Conservation (phyloP, 1,140 invertebrate genomes). For the Lepidotrigona ventralis region DNA sequence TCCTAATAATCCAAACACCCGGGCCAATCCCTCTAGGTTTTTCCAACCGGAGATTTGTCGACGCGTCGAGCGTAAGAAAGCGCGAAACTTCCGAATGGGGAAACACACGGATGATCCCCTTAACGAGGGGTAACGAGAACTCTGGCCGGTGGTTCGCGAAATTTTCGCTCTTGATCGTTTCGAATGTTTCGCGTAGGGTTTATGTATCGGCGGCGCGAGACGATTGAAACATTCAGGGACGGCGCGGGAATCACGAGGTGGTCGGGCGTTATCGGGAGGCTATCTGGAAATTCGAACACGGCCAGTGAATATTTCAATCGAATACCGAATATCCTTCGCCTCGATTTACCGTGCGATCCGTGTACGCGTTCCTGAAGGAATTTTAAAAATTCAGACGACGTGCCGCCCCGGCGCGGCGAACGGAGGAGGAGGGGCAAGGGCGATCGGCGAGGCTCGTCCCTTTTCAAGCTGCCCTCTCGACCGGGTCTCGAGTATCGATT, state of each 20-base stretch:
- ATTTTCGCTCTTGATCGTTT: background rate
- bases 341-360: conserved; percentile 50
- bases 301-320: conserved; percentile 50
- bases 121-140: background rate
- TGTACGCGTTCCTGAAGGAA: conserved; percentile 49
- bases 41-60: background rate
- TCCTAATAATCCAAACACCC: conserved; percentile 16
- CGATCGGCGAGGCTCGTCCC: background rate
- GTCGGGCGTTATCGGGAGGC: conserved; percentile 5
- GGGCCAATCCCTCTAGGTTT: background rate
- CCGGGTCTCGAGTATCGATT: conserved; percentile 34
- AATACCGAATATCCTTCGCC: conserved; percentile 49
- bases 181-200: conserved; percentile 15
- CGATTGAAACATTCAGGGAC: conserved; percentile 42
- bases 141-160: too few species aligned
- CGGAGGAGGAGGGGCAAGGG: background rate
- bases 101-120: too few species aligned
- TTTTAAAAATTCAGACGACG: conserved; percentile 47
- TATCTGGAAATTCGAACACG: conserved; percentile 49
- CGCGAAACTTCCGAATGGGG: too few species aligned
- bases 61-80: background rate
- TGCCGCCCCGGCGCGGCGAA: background rate
- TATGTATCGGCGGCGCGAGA: conserved; percentile 31
- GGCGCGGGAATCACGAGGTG: background rate
- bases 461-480: conserved; percentile 15